Evolutionary conservation across 2,113 vertebrate genomes (phyloP).

Genomic region (Rhinopomastus cyanomelas): DNA sequence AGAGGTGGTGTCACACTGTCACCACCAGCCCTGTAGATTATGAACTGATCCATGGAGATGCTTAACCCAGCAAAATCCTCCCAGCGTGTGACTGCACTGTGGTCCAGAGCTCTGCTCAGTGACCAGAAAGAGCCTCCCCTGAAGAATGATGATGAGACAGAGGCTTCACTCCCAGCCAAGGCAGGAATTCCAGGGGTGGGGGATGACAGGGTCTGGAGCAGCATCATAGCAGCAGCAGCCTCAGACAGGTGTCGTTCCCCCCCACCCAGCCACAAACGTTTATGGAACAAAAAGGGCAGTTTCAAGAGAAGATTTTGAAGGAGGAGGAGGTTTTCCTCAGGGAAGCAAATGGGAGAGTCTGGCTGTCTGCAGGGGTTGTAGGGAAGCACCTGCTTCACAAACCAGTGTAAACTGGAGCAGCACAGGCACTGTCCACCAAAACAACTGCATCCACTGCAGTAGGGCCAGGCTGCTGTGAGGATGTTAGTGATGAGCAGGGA

Average conservation of each 20-base stretch:
- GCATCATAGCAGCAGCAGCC: not conserved
- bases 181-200: not conserved
- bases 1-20: not conserved
- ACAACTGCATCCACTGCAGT: no score
- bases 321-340: not conserved
- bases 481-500: not conserved
- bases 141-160: accelerated
- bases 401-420: accelerated
- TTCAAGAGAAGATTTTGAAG: not conserved
- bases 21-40: accelerated
- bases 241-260: not conserved
- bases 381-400: not conserved
- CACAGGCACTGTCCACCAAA: not conserved
- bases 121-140: not conserved
- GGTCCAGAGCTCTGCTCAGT: not conserved
- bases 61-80: not conserved
- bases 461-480: no score
- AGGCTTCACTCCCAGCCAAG: not conserved
- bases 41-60: not conserved
- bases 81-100: not conserved
- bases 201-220: not conserved
- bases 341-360: not conserved
- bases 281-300: not conserved
- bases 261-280: not conserved
- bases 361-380: not conserved